These are phyloP conservation scores for Orcinus orca DNA, from an alignment of 2,113 vertebrate genomes.

Conservation along the genomic window DNA sequence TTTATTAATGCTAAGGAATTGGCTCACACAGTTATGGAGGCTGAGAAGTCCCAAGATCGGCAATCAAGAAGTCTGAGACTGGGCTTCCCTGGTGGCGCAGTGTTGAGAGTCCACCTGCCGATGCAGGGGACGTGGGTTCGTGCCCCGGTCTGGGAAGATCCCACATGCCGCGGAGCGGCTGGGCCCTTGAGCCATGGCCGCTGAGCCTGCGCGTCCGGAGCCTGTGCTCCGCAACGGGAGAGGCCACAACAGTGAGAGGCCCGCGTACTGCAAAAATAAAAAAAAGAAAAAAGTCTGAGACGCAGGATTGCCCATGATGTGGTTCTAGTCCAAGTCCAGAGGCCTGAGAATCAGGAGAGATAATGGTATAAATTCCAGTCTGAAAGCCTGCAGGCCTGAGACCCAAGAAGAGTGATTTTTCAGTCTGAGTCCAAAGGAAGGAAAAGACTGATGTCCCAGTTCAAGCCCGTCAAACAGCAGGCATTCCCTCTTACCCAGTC, in stretches of 20 bases:
- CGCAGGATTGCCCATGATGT: not conserved
- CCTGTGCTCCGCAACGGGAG: too few species aligned
- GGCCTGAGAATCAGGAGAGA: not conserved
- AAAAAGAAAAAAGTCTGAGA: not conserved
- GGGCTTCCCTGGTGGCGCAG: too few species aligned
- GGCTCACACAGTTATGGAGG: not conserved
- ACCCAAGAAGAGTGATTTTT: not conserved
- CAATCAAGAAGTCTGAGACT: not conserved
- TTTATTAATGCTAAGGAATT: not conserved
- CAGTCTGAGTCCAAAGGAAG: not conserved
- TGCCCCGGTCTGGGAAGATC: rapidly evolving
- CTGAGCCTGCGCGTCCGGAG: too few species aligned
- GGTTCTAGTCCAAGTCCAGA: not conserved
- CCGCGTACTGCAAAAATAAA: too few species aligned
- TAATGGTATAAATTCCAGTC: not conserved
- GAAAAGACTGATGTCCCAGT: not conserved
- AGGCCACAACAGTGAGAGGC: too few species aligned
- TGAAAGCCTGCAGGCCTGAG: not conserved
- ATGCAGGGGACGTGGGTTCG: too few species aligned
- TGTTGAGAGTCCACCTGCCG: too few species aligned
- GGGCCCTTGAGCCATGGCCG: too few species aligned
- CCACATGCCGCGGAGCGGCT: too few species aligned
- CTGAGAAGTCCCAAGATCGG: not conserved
- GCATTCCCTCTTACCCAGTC: not conserved
- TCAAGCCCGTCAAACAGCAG: not conserved